Conservation (phyloP, 1,140 invertebrate species). For the Papilio aristodemus region DNA sequence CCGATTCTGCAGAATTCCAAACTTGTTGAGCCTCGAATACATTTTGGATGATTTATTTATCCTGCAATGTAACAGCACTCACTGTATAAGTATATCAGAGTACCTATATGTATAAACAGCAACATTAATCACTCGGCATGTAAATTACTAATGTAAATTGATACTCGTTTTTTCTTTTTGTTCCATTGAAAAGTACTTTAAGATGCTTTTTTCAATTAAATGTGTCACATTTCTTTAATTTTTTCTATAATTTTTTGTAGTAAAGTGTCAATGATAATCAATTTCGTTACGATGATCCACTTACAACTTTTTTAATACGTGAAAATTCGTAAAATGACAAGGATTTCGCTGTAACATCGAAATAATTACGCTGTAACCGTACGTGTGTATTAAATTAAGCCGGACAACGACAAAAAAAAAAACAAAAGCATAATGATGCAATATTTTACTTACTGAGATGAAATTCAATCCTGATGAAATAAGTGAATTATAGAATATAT, state of each 20-base stretch:
- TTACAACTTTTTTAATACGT: neutral
- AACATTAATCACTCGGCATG: slow-evolving; percentile 4
- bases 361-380: neutral
- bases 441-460: slow-evolving; percentile 53
- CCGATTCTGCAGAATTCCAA: slow-evolving; percentile 44
- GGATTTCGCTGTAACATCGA: neutral
- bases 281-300: neutral
- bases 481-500: slow-evolving; percentile 10
- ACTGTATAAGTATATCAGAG: slow-evolving; percentile 47
- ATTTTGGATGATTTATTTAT: slow-evolving; percentile 49
- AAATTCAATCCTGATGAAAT: neutral
- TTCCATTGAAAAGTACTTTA: neutral
- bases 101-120: neutral
- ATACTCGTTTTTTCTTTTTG: neutral
- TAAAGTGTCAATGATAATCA: neutral
- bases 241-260: neutral
- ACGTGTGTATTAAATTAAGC: neutral
- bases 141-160: neutral
- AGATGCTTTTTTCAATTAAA: neutral
- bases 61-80: slow-evolving; percentile 56
- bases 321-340: neutral
- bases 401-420: slow-evolving; percentile 38
- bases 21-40: slow-evolving; percentile 66
- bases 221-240: neutral
- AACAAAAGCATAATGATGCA: slow-evolving; percentile 61